Evolutionary conservation across 2,797 vertebrate species (phyloP), one percentile per base, ranked within the genome.

Genomic region (Siniperca scherzeri): DNA sequence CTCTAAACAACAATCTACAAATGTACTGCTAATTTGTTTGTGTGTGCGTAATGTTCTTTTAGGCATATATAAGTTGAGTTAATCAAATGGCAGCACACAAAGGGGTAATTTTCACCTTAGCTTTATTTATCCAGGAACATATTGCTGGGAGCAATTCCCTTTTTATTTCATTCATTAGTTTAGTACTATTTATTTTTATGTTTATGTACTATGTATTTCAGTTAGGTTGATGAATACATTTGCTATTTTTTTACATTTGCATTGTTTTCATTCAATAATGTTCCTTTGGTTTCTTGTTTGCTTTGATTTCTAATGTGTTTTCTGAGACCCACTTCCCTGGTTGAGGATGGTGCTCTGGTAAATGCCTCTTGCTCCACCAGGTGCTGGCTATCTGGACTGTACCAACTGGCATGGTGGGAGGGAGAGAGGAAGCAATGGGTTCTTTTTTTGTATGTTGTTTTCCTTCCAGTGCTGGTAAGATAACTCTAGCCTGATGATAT

Each of bases 1-100:
- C 42, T 74, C 57, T 27, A 13, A 40, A 21, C 72, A 57, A 40
- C 25, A 57, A 78, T 70, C 33, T 25, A 70, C 53, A 60, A 19
- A 8, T 36, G 11, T n/a, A 33, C 68, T 64, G 46, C 14, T 74
- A 21, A 53, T 50, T 40, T 84, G 66, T 76, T 27, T 52, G 48
- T 70, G 52, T 5, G 61, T 33, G 55, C 0, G 25, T 44, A 7
- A 71, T 59, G 64, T 53, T 73, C 33, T 57, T 74, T 46, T 16
- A 40, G 53, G 30, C 53, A 40, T 46, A 22, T n/a, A 13, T 27
- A 71, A 48, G 13, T 38, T 4, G 13, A 72, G 64, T 44, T 40
- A 59, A 60, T 78, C 59, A 74, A 77, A 52, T 3, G 0, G 19
- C 59, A 62, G 64, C 22, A 64, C 5, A 9, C 57, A 10, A 11